phyloP scores from a whole-genome alignment of 2,888 invertebrate genomes.

The Synanthedon formicaeformis region DNA sequence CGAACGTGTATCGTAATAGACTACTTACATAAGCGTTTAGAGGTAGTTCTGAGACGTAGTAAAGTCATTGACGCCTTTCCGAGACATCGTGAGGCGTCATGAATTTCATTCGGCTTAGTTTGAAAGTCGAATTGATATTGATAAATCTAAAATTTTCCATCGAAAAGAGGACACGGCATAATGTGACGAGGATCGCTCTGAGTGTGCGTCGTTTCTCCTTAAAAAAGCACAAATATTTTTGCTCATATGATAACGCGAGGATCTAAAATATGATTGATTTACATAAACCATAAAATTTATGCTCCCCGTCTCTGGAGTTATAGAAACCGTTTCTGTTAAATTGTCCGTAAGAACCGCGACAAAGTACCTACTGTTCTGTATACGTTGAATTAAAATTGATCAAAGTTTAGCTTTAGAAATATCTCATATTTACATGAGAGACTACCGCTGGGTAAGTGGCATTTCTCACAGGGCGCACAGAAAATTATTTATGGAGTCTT shows the following conservation, averaged over 20 bases:
- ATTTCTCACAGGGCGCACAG: slow-evolving; percentile 51
- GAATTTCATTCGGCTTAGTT: slow-evolving; percentile 33
- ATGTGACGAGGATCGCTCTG: slow-evolving; percentile 3
- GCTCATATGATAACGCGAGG: slow-evolving; percentile 5
- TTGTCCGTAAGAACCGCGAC: slow-evolving; percentile 30
- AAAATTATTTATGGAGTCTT: slow-evolving; percentile 65
- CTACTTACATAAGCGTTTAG: background rate
- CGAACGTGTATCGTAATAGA: background rate
- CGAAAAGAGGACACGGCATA: slow-evolving; percentile 23
- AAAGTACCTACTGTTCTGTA: background rate
- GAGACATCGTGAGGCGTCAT: slow-evolving; percentile 6
- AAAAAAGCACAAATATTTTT: slow-evolving; percentile 20
- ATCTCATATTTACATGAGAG: slow-evolving; percentile 36
- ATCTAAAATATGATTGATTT: slow-evolving; percentile 34
- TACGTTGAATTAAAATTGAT: background rate
- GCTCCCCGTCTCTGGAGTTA: slow-evolving; percentile 21
- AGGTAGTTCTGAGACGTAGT: background rate
- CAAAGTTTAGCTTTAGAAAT: slow-evolving; percentile 18
- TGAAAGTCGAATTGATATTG: slow-evolving; percentile 27
- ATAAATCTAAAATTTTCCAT: slow-evolving; percentile 29
- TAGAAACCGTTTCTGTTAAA: slow-evolving; percentile 36
- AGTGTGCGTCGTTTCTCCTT: slow-evolving; percentile 14
- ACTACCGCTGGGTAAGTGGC: slow-evolving; percentile 37
- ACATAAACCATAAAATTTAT: slow-evolving; percentile 33
- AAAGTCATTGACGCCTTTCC: slow-evolving; percentile 13